Conservation (phyloP, 2,797 vertebrate genomes). For the Xenentodon cancila region DNA sequence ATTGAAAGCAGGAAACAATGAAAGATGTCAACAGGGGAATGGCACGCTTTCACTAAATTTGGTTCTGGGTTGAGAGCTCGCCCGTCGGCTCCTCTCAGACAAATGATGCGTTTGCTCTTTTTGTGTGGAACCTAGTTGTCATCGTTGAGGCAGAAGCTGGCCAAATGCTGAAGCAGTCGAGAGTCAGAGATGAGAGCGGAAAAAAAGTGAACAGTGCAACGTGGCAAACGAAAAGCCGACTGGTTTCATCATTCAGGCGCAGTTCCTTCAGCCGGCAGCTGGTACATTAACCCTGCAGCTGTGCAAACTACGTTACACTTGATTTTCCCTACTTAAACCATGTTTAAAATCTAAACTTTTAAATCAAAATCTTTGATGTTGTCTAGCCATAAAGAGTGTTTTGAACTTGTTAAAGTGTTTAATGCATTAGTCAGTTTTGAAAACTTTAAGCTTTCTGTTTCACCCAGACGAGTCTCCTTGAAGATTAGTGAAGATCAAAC, state of each 20-base stretch:
- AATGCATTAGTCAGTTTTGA: no score
- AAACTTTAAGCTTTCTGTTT: no score
- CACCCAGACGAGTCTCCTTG: no score
- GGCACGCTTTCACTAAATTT: background rate
- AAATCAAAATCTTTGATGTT: background rate
- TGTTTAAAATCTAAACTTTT: background rate
- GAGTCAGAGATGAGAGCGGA: conserved; percentile 42
- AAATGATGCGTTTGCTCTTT: conserved; percentile 21
- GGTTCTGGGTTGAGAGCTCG: background rate
- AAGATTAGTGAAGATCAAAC: no score
- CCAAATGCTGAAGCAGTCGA: conserved; percentile 17
- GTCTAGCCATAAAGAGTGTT: no score
- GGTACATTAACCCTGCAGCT: conserved; percentile 29
- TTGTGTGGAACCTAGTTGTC: conserved; percentile 2
- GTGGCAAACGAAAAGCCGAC: conserved; percentile 78
- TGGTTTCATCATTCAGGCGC: conserved; percentile 59
- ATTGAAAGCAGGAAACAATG: conserved; percentile 19
- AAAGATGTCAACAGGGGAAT: conserved; percentile 13
- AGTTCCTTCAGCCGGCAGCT: conserved; percentile 34
- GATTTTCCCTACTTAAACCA: background rate
- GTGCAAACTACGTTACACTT: conserved; percentile 2
- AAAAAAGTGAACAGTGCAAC: conserved; percentile 74
- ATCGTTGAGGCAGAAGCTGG: conserved; percentile 34
- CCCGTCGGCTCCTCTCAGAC: conserved; percentile 9
- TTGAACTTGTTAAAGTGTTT: no score